Evolutionary conservation across 1,140 invertebrate species (phyloP).

Genomic region (Phortica variegata): DNA sequence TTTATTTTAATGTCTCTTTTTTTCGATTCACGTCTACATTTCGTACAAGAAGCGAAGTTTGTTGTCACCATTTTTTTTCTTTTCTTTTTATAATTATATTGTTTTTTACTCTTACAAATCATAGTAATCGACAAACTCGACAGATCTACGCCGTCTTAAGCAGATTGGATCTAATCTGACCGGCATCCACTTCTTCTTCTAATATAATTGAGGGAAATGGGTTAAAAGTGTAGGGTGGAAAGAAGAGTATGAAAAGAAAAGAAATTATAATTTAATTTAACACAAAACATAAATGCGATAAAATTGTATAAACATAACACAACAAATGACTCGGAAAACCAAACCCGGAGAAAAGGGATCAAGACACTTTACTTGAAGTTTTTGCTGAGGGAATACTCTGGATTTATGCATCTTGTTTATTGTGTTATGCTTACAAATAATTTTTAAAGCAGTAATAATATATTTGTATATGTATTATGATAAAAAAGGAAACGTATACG

Average conservation of each 20-base stretch:
- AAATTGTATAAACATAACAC: constrained; percentile 9
- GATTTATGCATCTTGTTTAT: too few relatives aligned
- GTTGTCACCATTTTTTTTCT: constrained; percentile 14
- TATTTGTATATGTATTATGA: constrained; percentile 11
- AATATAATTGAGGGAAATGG: constrained; percentile 41
- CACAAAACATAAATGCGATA: constrained; percentile 15
- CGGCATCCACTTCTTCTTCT: constrained; percentile 56
- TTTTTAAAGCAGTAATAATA: too few relatives aligned
- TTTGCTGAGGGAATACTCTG: too few relatives aligned
- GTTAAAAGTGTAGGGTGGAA: constrained; percentile 25
- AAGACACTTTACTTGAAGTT: too few relatives aligned
- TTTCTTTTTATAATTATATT: constrained; percentile 34
- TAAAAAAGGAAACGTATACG: background rate
- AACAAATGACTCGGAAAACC: too few relatives aligned
- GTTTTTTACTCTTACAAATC: constrained; percentile 40
- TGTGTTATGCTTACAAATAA: too few relatives aligned
- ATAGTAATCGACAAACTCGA: constrained; percentile 56
- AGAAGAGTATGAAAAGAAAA: constrained; percentile 35
- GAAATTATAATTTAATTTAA: constrained; percentile 41
- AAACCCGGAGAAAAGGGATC: too few relatives aligned
- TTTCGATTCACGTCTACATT: constrained; percentile 17
- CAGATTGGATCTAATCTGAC: constrained; percentile 56
- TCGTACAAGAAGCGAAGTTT: too few relatives aligned
- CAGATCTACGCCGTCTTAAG: constrained; percentile 50
- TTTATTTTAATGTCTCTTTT: constrained; percentile 8